A percentile compares a stretch with the other conserved stretches of the same genome.
Evolutionary conservation across 1,140 invertebrate species (phyloP).

Genomic region (Rhopalosiphum padi): DNA sequence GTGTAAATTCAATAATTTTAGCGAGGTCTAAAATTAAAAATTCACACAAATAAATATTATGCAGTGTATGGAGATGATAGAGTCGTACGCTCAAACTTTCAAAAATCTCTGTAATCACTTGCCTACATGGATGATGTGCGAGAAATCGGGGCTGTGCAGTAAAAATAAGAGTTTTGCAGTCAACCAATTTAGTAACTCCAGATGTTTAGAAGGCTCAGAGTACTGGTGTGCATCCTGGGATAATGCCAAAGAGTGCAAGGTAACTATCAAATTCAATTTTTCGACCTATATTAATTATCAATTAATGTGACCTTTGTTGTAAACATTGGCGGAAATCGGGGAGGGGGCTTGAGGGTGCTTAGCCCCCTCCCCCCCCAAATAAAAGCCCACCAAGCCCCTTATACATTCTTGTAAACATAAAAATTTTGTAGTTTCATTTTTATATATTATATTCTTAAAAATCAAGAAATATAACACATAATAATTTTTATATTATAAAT

Average conservation of each 20-base stretch:
- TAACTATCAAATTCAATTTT: constrained; percentile 19
- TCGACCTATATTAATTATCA: background rate
- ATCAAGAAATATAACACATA: too few relatives aligned
- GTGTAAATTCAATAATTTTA: background rate
- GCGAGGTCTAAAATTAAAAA: background rate
- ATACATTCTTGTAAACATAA: too few relatives aligned
- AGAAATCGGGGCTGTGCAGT: background rate
- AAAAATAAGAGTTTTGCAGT: constrained; percentile 41
- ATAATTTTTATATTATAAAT: too few relatives aligned
- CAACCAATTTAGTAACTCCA: constrained; percentile 14
- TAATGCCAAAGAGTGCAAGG: constrained; percentile 46
- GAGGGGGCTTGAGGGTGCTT: too few relatives aligned
- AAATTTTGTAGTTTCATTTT: too few relatives aligned
- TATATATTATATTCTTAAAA: too few relatives aligned
- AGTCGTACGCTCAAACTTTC: constrained; percentile 36
- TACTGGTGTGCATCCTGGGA: constrained; percentile 40
- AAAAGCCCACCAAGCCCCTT: too few relatives aligned
- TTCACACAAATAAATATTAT: constrained; percentile 35
- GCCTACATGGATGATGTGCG: constrained; percentile 49
- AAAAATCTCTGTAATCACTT: constrained; percentile 24
- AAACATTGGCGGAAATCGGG: too few relatives aligned
- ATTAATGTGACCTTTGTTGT: background rate
- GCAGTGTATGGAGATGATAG: constrained; percentile 53
- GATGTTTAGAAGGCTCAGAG: constrained; percentile 14
- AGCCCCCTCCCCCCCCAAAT: too few relatives aligned